A percentile compares a stretch with the other conserved stretches of the same genome.
These are phyloP conservation scores for Drosophila cracens DNA, from an alignment of 2,888 invertebrate genomes.

Conservation along the genomic window DNA sequence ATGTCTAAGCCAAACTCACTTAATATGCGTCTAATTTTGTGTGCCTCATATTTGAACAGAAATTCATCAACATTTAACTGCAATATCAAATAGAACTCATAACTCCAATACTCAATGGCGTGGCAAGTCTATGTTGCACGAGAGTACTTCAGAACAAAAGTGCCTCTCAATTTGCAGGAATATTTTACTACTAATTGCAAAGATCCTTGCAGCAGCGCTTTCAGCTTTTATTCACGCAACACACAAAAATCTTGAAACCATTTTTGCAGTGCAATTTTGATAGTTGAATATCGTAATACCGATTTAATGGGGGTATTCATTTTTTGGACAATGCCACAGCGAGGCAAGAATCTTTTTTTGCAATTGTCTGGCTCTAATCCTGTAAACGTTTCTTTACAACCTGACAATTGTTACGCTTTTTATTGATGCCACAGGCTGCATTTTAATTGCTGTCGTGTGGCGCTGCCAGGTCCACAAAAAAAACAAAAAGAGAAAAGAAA, in stretches of 20 bases:
- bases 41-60: background rate
- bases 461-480: slow-evolving; percentile 28
- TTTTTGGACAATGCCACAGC: background rate
- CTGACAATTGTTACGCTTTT: slow-evolving; percentile 64
- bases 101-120: background rate
- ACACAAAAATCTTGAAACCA: background rate
- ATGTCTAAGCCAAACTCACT: background rate
- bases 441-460: slow-evolving; percentile 70
- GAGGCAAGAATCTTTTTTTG: slow-evolving; percentile 9
- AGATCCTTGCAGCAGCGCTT: background rate
- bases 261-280: background rate
- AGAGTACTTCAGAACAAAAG: background rate
- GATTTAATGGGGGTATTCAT: background rate
- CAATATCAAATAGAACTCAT: background rate
- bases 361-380: slow-evolving; percentile 7
- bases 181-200: slow-evolving; percentile 1
- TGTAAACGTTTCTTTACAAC: slow-evolving; percentile 52
- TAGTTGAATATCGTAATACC: background rate
- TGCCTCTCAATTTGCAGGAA: background rate
- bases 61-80: background rate
- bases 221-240: background rate
- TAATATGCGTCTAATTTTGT: background rate
- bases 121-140: background rate
- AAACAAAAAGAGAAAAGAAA: slow-evolving; percentile 19
- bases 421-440: slow-evolving; percentile 66